Conservation (phyloP, 2,797 vertebrate species). For the Margarornis squamiger region DNA sequence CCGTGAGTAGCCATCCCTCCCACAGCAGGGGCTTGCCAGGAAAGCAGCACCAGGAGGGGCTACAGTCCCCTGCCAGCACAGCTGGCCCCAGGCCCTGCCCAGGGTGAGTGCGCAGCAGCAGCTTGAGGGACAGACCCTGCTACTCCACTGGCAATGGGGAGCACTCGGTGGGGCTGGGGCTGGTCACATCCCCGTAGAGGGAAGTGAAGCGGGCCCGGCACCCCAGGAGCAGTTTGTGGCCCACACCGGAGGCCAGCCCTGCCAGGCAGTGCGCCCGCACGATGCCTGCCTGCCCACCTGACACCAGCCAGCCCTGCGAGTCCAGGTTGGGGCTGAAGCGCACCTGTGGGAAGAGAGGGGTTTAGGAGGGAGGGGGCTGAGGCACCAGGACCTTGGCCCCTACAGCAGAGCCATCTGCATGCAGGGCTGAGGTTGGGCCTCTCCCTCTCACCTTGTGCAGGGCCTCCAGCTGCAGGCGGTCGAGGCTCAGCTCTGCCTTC, state of each 20-base stretch:
- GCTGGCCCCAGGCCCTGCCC: not conserved
- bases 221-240: not conserved
- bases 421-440: not conserved
- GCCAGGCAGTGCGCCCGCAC: conserved; percentile 85
- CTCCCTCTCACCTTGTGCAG: conserved; percentile 74
- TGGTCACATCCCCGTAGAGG: not conserved
- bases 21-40: not conserved
- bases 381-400: fast-evolving
- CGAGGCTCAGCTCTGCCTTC: conserved; percentile 74
- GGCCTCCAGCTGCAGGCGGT: conserved; percentile 78
- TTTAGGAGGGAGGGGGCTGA: not conserved
- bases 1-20: not conserved
- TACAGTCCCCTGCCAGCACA: not conserved
- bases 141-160: not conserved
- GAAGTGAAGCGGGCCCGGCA: not conserved
- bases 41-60: not conserved
- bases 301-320: conserved; percentile 85
- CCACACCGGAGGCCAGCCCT: conserved; percentile 34
- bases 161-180: fast-evolving
- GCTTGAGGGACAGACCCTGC: fast-evolving
- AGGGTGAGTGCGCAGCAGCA: not conserved
- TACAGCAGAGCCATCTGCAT: fast-evolving
- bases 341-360: conserved; percentile 75
- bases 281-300: conserved; percentile 87
- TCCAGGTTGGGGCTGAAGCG: conserved; percentile 93